Base-by-base conservation (phyloP, 2,113 vertebrate species). In the Dissostichus mawsoni region DNA sequence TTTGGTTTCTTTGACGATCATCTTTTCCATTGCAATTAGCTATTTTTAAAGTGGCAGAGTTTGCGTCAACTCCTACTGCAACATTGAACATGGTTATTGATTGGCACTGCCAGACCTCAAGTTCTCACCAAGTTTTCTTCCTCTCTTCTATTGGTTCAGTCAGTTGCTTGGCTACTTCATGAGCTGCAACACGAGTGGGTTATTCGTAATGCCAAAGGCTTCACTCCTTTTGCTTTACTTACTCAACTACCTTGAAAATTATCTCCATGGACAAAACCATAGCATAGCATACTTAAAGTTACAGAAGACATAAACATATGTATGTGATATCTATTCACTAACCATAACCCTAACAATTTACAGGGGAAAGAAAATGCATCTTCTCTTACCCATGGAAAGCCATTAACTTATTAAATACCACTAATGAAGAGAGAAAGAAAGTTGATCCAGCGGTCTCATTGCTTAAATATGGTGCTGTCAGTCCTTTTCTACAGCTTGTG, bases 21-120 rank as follows among this genome's bases (percentile, higher is more conserved):
- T 87, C 29, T 75, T 87, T 92, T 90, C 90, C 88, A 84, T 86
- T 89, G 75, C 75, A 84, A 66, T 69, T 73, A 63, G 50, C 44
- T 77, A 81, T 85, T 89, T 90, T 92, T 78, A 76, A 76, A 80
- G 52, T 11, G 74, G 72, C 68, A 29, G 23, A 36, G 61, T 64
- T 78, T 61, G 44, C 51, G 2, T 78, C 76, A 64, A 62, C 76
- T 69, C 85, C 52, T 67, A 58, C 75, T 83, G 74, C 23, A 64
- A 73, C 75, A 78, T 36, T 76, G 77, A 84, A 71, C 50, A 52
- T 58, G 65, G 71, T 55, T 77, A 73, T 87, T 84, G 82, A 91
- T 74, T 61, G 56, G 55, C 76, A 62, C n/a, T 63, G 74, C 75
- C 81, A 74, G 73, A 45, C 41, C 48, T 51, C 52, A 36, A 63